Conservation (phyloP, 2,113 vertebrate genomes). For the Rattus rattus region DNA sequence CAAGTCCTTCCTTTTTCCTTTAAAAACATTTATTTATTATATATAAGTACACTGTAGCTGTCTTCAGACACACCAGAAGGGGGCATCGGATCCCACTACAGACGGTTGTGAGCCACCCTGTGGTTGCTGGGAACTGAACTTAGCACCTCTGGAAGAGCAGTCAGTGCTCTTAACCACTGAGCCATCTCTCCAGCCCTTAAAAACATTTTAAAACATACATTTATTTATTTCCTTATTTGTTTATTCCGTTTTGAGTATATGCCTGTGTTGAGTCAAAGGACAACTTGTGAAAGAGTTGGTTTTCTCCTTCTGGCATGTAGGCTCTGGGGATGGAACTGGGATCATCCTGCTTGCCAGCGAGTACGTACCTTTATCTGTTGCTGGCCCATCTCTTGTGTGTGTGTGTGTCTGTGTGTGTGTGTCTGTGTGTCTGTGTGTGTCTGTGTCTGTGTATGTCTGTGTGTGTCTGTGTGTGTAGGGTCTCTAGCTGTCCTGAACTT, state of each 20-base stretch:
- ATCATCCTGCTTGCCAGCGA: too few relatives aligned
- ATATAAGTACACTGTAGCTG: too few relatives aligned
- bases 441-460: not conserved
- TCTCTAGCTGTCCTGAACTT: not conserved
- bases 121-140: too few relatives aligned
- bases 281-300: not conserved
- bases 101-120: too few relatives aligned
- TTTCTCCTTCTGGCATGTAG: not conserved
- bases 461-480: not conserved
- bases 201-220: not conserved
- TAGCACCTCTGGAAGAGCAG: too few relatives aligned
- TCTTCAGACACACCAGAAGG: too few relatives aligned
- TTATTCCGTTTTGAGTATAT: not conserved
- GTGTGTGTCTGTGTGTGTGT: too few relatives aligned
- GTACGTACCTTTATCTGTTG: not conserved
- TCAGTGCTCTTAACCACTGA: too few relatives aligned
- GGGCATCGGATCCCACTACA: too few relatives aligned
- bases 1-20: not conserved
- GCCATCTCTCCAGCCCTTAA: not conserved
- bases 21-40: not conserved
- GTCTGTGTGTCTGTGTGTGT: too few relatives aligned
- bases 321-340: not conserved
- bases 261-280: not conserved
- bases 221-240: not conserved
- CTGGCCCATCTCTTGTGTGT: not conserved